A percentile compares a stretch with the other conserved stretches of the same genome.
Conservation (phyloP, 2,888 invertebrate genomes). For the Spialia ferax region DNA sequence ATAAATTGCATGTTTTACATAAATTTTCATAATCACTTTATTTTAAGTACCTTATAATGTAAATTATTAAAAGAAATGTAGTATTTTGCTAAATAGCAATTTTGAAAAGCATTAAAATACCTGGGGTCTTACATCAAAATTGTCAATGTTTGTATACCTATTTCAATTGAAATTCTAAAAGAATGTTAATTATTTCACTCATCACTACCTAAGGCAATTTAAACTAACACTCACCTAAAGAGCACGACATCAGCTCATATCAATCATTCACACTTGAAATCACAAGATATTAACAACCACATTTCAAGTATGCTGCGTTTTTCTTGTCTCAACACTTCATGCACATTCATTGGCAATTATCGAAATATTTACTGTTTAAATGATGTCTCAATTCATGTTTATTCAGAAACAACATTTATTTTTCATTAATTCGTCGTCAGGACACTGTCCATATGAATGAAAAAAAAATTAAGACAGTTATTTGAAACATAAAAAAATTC, state of each 20-base stretch:
- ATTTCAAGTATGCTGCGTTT: background rate
- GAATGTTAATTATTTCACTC: background rate
- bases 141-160: too few species aligned
- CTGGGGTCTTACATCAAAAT: too few species aligned
- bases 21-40: too few species aligned
- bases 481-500: too few species aligned
- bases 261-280: slow-evolving; percentile 34
- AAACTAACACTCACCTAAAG: slow-evolving; percentile 8
- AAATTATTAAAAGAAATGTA: too few species aligned
- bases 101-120: too few species aligned
- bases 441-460: too few species aligned
- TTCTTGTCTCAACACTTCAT: background rate
- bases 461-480: too few species aligned
- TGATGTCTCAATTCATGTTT: background rate
- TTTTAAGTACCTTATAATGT: too few species aligned
- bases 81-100: too few species aligned
- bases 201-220: background rate
- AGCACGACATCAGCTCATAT: slow-evolving; percentile 24
- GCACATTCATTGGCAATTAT: background rate
- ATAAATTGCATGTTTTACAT: too few species aligned
- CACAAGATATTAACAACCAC: slow-evolving; percentile 28
- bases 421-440: too few species aligned
- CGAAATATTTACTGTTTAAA: background rate
- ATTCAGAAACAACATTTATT: background rate
- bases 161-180: background rate